These are phyloP conservation scores for Lepisosteus oculatus DNA, from an alignment of 2,113 vertebrate species.

Conservation along the genomic window DNA sequence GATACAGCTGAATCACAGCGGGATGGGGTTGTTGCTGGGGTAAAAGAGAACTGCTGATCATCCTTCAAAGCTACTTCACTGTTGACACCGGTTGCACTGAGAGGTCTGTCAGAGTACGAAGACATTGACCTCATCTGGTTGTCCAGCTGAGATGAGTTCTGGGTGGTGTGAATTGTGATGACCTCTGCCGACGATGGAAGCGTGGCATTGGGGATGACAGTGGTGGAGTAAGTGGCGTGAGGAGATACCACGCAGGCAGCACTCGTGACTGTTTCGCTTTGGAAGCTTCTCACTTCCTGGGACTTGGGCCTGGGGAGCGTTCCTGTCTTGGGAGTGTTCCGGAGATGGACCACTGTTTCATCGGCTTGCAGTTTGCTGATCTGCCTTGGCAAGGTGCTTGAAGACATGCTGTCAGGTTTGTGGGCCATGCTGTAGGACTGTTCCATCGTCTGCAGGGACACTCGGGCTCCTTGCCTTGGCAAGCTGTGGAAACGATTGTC, in stretches of 20 bases:
- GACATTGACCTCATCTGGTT: slow-evolving; percentile 36
- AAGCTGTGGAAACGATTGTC: slow-evolving; percentile 86
- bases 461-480: slow-evolving; percentile 76
- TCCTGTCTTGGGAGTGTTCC: slow-evolving; percentile 51
- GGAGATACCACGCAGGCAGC: slow-evolving; percentile 82
- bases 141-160: slow-evolving; percentile 50
- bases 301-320: slow-evolving; percentile 72
- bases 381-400: slow-evolving; percentile 54
- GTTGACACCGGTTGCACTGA: slow-evolving; percentile 37
- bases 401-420: slow-evolving; percentile 56
- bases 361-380: slow-evolving; percentile 71
- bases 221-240: slow-evolving; percentile 80
- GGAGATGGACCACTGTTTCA: slow-evolving; percentile 67
- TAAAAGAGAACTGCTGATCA: slow-evolving; percentile 48
- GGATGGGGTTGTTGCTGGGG: slow-evolving; percentile 52
- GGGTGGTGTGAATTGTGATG: slow-evolving; percentile 71
- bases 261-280: slow-evolving; percentile 53
- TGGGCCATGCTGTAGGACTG: slow-evolving; percentile 61
- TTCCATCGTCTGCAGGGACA: slow-evolving; percentile 74
- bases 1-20: slow-evolving; percentile 59
- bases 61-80: slow-evolving; percentile 34
- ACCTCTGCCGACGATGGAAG: slow-evolving; percentile 80
- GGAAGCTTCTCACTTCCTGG: slow-evolving; percentile 73
- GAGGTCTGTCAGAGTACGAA: slow-evolving; percentile 44
- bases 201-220: slow-evolving; percentile 85